Percentiles rank a stretch among this genome's conserved stretches.
Evolutionary conservation across 2,888 invertebrate species (phyloP).

Genomic region (Metopia argyrocephala): DNA sequence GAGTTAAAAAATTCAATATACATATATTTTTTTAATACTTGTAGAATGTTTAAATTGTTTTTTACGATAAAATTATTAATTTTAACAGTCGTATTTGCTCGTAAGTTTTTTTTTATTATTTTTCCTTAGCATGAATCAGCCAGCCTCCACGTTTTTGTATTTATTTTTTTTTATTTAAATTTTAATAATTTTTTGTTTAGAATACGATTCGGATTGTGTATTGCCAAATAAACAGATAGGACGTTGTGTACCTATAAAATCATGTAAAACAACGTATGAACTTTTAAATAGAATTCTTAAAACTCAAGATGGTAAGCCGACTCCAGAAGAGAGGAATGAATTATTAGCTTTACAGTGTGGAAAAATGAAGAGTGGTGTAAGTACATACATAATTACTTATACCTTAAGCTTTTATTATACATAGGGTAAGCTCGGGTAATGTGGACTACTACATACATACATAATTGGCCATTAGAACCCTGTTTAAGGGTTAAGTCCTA

Average conservation of each 20-base stretch:
- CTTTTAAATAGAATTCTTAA: conserved; percentile 36
- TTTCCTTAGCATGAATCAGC: no score
- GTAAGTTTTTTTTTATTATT: conserved; percentile 41
- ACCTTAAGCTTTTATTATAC: no score
- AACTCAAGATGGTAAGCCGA: background rate
- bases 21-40: background rate
- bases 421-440: no score
- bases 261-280: conserved; percentile 68
- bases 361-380: conserved; percentile 32
- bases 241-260: conserved; percentile 70
- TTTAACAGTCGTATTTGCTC: conserved; percentile 8
- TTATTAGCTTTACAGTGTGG: conserved; percentile 46
- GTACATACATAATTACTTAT: conserved; percentile 6
- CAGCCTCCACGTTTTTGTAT: no score
- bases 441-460: no score
- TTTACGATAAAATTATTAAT: background rate
- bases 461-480: no score
- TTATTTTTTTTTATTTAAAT: background rate
- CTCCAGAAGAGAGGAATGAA: conserved; percentile 13
- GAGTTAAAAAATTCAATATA: background rate
- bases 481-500: no score
- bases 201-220: conserved; percentile 69
- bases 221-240: conserved; percentile 67
- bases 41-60: conserved; percentile 29
- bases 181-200: conserved; percentile 55